Evolutionary conservation across 2,797 vertebrate species (phyloP).

Genomic region (Poeciliopsis presidionis): DNA sequence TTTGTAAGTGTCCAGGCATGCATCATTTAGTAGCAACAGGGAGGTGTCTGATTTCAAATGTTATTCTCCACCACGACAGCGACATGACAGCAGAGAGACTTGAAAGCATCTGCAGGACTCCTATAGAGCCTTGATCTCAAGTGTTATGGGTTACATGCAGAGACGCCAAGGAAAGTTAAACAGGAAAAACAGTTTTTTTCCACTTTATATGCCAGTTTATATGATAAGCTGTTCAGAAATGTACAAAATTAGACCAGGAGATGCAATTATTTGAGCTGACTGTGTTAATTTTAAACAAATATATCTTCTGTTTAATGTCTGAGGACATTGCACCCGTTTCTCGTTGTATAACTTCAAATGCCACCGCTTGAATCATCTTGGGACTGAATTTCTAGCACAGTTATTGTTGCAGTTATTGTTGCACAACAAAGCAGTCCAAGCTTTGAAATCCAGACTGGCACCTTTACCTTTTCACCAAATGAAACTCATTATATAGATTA

Average conservation of each 20-base stretch:
- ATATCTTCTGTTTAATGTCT: neutral
- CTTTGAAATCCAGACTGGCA: too few relatives aligned
- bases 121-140: neutral
- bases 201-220: neutral
- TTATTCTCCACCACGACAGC: constrained; percentile 5
- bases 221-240: neutral
- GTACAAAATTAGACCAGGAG: neutral
- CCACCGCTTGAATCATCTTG: neutral
- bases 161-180: neutral
- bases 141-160: neutral
- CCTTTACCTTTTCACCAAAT: too few relatives aligned
- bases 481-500: too few relatives aligned
- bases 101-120: neutral
- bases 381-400: too few relatives aligned
- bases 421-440: too few relatives aligned
- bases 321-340: neutral
- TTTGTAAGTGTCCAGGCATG: neutral
- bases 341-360: neutral
- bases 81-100: neutral
- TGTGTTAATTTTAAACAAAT: neutral
- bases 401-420: too few relatives aligned
- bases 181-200: neutral
- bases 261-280: neutral
- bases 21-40: neutral
- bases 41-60: neutral